Evolutionary conservation across 1,140 invertebrate species (phyloP), one percentile per base, ranked within the genome.

Genomic region (Octopus bimaculoides): DNA sequence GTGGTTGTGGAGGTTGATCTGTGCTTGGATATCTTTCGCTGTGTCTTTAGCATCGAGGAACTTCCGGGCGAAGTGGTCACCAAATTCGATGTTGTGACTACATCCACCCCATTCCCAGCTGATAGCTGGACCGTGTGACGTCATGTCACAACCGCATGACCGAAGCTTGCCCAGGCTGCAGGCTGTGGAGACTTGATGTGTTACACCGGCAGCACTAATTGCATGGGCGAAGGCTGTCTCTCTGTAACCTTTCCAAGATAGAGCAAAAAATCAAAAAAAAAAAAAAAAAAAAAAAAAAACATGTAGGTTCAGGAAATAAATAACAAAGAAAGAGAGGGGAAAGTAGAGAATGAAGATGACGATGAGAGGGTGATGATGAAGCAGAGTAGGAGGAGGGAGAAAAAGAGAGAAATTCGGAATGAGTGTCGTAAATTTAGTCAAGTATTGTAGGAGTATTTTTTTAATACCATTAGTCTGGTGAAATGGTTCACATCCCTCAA

Each of bases 51-150:
- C 93, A 88, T 98, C 96, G 69, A 98, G 94, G 89, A 98, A 98
- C 78, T 93, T 93, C 89, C 95, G 94, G 6, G 96, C 94, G 89
- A 98, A 98, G 89, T 95, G 96, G 91, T 97, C 97, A 71, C 96
- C 96, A 88, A 98, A 98, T 86, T 97, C 95, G n/a, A 98, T 92
- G 90, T 98, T 97, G 88, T 98, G 96, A 0, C 96, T 96, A 85
- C 97, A 98, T 5, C 96, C 97, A 54, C 95, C 96, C 97, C 97
- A 98, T 61, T 96, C 93, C 96, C 96, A 98, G 17, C 88, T 97
- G 95, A 0, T 93, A 92, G 85, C 97, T 95, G 66, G 79, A 14
- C 86, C 87, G 17, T 87, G 83, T 26, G 94, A 93, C 10, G 95
- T 87, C 81, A 86, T 86, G 81, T 87, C 92, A 89, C 96, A 97